Evolutionary conservation across 2,888 invertebrate species (phyloP), one percentile per base, ranked within the genome.

Genomic region (Cylloceria caligata): DNA sequence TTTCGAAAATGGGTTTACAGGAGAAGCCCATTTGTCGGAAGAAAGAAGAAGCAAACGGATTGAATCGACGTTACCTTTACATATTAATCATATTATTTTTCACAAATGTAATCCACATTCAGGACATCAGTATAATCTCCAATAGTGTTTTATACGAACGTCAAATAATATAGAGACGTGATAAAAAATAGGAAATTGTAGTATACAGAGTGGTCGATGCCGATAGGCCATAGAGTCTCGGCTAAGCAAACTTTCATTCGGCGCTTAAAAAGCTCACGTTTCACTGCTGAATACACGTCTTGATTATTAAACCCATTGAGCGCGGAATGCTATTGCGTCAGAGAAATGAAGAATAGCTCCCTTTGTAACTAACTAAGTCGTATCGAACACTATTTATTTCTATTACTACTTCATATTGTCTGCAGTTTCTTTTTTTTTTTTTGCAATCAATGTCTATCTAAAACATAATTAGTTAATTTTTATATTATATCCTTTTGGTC

Each of bases 221-320:
- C 21, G 24, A 42, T n/a, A 42, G 30, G 7, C 67, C 11, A 2
- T 19, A 11, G 67, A 67, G 47, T 34, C 47, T 67, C 67, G 34
- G 45, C 3, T 19, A 30, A 47, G 47, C 16, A 67, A 67, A 67
- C 30, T 67, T 67, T 19, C 67, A 67, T 67, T 9, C 47, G 67
- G 9, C 4, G 27, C 21, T 24, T 9, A 7, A 0, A 27, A 45
- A 67, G 47, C 47, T 47, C 34, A 67, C 67, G 30, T 47, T 19
- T 49, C 30, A 11, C 47, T 21, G 19, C 30, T 67, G 47, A 30
- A 34, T 67, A 67, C 67, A 47, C 19, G 47, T 47, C 45, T 16
- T 30, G 67, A 67, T 34, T 30, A 67, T 34, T 5, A 49, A 67
- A 30, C 45, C 47, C 19, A 67, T 24, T n/a, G n/a, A 16, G 65